Base-by-base conservation (phyloP, 2,797 vertebrate genomes). In the Pangasius larnaudii region DNA sequence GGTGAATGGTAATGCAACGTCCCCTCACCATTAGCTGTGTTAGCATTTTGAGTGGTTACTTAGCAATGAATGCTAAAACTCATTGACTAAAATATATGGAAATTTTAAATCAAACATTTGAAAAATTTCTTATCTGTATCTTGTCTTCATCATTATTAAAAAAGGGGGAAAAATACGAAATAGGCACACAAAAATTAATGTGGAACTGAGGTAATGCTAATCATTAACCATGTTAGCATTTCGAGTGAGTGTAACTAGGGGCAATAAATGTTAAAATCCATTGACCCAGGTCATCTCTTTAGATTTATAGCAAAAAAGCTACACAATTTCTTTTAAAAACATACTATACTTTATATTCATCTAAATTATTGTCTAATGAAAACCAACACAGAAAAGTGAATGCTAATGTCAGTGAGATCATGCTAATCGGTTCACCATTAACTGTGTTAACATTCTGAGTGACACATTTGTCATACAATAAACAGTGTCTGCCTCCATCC, bases 401-500 rank as follows among this genome's bases (percentile, higher is more conserved):
- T 0, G 72, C 39, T 79, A 56, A 58, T 22, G 9, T 9, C 39
- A 81, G 63, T 1, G 67, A 72, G n/a, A 27, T 56, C 24, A 42
- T 46, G 69, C 84, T 74, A 85, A 85, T 85, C 49, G 8, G 36
- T 27, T 49, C 58, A 82, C 80, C 6, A 51, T 83, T 83, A 67
- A 69, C 49, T 46, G 33, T 58, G 42, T 74, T 74, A 49, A 49
- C 67, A 61, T 81, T 87, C 49, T 30, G 65, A 87, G 24, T 59
- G 69, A 85, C 86, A 87, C 18, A 39, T 56, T 74, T 58, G 53
- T 36, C 18, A 18, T 63, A 6, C 14, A 77, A 36, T 75, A 51
- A 84, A 81, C 78, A 81, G 5, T 53, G 33, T 87, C 67, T 87
- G 65, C 51, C 65, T 87, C 42, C 16, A 63, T 56, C 59, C 65